Percentiles rank a stretch among this genome's conserved stretches.
These are phyloP conservation scores for Pelmatolapia mariae DNA, from an alignment of 2,113 vertebrate genomes.

Conservation along the genomic window DNA sequence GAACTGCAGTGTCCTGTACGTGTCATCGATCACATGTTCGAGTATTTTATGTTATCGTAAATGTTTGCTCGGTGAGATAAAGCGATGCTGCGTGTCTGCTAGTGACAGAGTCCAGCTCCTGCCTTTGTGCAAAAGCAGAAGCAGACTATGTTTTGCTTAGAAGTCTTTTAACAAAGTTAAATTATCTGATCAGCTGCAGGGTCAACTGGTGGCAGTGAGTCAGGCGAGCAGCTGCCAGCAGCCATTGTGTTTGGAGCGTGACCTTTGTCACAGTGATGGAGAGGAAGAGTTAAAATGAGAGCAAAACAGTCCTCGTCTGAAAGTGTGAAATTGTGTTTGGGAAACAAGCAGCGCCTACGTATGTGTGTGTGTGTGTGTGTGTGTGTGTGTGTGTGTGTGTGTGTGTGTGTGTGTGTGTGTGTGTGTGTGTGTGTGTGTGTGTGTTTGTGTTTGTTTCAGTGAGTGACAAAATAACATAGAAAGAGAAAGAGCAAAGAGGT, in stretches of 20 bases:
- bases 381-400: neutral
- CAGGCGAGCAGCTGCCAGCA: slow-evolving; percentile 44
- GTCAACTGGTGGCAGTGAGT: slow-evolving; percentile 44
- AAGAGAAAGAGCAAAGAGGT: neutral
- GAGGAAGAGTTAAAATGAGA: slow-evolving; percentile 2
- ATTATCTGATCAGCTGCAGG: neutral
- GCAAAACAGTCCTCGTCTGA: slow-evolving; percentile 12
- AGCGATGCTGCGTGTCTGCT: neutral
- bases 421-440: neutral
- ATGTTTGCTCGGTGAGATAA: neutral
- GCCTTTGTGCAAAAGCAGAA: slow-evolving; percentile 13
- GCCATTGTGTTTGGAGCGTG: slow-evolving; percentile 43
- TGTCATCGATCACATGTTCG: neutral
- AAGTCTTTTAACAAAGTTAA: slow-evolving; percentile 5
- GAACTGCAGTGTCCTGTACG: neutral
- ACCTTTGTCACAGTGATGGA: slow-evolving; percentile 41
- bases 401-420: no score
- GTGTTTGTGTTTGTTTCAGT: neutral
- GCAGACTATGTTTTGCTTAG: slow-evolving; percentile 1
- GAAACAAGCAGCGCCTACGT: neutral
- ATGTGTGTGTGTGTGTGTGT: neutral
- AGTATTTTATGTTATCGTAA: neutral
- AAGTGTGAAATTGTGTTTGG: neutral
- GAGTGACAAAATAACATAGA: neutral
- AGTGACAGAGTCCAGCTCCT: neutral